A percentile compares a stretch with the other conserved stretches of the same genome.
Conservation (phyloP, 2,113 vertebrate genomes). For the Cyrtonyx montezumae region DNA sequence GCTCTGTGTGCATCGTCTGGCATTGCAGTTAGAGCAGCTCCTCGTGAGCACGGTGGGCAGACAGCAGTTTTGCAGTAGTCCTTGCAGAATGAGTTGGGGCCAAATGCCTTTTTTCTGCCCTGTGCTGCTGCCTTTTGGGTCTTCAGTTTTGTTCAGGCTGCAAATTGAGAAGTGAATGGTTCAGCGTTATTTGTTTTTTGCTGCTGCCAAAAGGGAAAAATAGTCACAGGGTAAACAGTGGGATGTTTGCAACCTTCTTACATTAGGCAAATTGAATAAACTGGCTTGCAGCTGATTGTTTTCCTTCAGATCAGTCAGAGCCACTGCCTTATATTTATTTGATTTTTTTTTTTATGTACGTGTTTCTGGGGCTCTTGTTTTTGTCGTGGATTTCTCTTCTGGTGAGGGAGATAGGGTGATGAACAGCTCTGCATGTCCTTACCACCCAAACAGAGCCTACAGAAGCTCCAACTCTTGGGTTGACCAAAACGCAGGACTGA, state of each 20-base stretch:
- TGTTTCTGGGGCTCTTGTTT: neutral
- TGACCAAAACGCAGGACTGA: neutral
- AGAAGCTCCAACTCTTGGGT: neutral
- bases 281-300: conserved; percentile 53
- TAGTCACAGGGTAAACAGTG: conserved; percentile 39
- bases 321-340: conserved; percentile 16
- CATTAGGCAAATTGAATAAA: conserved; percentile 68
- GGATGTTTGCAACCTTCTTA: conserved; percentile 63
- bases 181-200: conserved; percentile 53
- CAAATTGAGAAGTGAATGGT: neutral
- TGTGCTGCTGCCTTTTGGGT: neutral
- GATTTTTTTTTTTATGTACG: neutral
- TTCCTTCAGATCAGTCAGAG: conserved; percentile 33
- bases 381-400: neutral
- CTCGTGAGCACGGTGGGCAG: accelerated
- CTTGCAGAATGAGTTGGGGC: neutral
- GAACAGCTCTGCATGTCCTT: neutral
- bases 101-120: neutral
- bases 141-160: neutral
- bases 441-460: accelerated
- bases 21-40: accelerated
- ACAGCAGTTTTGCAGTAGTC: neutral
- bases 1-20: too few relatives aligned
- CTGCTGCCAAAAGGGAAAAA: conserved; percentile 34
- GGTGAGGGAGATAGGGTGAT: neutral